phyloP scores from a whole-genome alignment of 1,140 invertebrate species.

The Drosophila burlai region DNA sequence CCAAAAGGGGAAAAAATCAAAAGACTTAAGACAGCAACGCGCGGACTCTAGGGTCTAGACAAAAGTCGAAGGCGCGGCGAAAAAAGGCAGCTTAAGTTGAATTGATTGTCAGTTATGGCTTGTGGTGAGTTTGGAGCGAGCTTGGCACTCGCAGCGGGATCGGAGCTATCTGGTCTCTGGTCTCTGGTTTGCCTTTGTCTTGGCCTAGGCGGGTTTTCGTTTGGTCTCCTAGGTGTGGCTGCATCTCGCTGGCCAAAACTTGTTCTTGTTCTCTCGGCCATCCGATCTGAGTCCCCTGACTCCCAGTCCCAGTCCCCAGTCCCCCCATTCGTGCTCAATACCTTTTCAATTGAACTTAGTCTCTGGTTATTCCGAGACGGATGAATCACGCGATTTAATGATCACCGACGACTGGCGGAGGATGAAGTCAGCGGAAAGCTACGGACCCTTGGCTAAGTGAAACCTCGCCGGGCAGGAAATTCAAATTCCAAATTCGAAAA shows the following conservation, averaged over 20 bases:
- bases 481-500: constrained; percentile 58
- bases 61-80: constrained; percentile 57
- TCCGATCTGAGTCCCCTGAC: background rate
- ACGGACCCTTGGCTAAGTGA: constrained; percentile 41
- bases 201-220: constrained; percentile 41
- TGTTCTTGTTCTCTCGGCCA: constrained; percentile 49
- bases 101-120: constrained; percentile 78
- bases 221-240: constrained; percentile 59
- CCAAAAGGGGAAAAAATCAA: constrained; percentile 45
- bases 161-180: constrained; percentile 19
- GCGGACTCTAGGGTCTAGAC: constrained; percentile 43
- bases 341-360: constrained; percentile 54
- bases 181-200: constrained; percentile 38
- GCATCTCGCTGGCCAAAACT: constrained; percentile 59
- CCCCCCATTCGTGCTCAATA: background rate
- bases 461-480: constrained; percentile 74
- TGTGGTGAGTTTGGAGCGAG: constrained; percentile 45
- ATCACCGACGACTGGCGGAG: constrained; percentile 4
- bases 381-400: constrained; percentile 78
- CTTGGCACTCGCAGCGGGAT: constrained; percentile 33
- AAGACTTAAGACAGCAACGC: constrained; percentile 77
- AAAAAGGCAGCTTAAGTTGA: constrained; percentile 57
- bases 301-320: background rate
- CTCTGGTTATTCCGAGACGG: constrained; percentile 46
- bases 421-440: constrained; percentile 64